phyloP scores from a whole-genome alignment of 2,888 invertebrate genomes.

The Ischnura elegans region DNA sequence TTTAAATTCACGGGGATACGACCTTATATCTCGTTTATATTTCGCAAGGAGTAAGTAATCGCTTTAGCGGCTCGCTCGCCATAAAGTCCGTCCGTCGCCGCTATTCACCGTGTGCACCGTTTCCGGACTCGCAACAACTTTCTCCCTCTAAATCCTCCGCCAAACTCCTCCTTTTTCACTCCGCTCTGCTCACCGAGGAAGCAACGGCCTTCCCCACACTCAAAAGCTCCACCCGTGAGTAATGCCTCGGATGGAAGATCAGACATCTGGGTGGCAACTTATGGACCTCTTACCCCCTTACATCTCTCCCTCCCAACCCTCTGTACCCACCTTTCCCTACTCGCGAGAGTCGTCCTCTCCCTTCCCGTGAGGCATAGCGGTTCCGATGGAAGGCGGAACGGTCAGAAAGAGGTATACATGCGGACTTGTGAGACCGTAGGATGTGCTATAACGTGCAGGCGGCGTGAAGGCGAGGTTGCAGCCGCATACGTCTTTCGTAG shows the following conservation, averaged over 20 bases:
- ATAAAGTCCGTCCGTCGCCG: slow-evolving; percentile 42
- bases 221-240: slow-evolving; percentile 3
- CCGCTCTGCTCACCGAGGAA: not conserved
- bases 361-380: slow-evolving; percentile 44
- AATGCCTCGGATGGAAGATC: slow-evolving; percentile 54
- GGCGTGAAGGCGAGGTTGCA: not conserved
- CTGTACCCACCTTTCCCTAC: not conserved
- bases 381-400: slow-evolving; percentile 45
- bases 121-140: slow-evolving; percentile 37
- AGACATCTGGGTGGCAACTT: slow-evolving; percentile 61
- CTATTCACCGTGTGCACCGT: slow-evolving; percentile 42
- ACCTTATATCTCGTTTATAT: not conserved
- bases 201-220: not conserved
- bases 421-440: not conserved
- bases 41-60: slow-evolving; percentile 36
- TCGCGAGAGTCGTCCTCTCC: not conserved
- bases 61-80: slow-evolving; percentile 24
- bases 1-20: not conserved
- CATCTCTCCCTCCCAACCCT: not conserved
- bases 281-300: slow-evolving; percentile 57
- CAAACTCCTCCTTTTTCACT: not conserved
- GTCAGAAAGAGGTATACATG: not conserved
- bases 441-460: not conserved
- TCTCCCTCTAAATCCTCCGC: slow-evolving; percentile 52
- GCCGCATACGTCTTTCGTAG: not conserved